These are phyloP conservation scores for Bovichtus variegatus DNA, from an alignment of 2,797 vertebrate species.

Conservation along the genomic window DNA sequence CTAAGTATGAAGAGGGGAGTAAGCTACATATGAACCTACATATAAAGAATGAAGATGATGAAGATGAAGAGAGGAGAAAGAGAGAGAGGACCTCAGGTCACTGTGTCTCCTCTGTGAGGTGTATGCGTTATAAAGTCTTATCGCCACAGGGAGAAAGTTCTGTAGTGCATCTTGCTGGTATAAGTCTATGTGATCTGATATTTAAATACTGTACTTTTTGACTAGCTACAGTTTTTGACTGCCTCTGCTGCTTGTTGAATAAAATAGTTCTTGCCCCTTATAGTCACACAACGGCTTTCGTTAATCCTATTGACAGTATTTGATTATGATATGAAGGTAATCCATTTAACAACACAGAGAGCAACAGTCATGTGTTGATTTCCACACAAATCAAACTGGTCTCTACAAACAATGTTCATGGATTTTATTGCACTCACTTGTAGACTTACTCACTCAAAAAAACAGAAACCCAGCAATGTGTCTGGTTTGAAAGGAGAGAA, in stretches of 20 bases:
- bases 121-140: no score
- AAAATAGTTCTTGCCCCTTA: neutral
- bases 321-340: neutral
- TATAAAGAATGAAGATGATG: no score
- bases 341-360: neutral
- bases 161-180: no score
- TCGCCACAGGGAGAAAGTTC: no score
- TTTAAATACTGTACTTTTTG: neutral
- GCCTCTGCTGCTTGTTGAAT: neutral
- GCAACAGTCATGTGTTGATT: neutral
- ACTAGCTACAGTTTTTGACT: neutral
- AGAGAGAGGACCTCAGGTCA: no score
- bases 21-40: no score
- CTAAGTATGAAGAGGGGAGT: no score
- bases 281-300: neutral
- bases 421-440: neutral
- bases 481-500: constrained; percentile 24
- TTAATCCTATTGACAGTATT: neutral
- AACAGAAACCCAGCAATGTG: constrained; percentile 10
- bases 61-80: no score
- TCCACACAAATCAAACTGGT: constrained; percentile 3
- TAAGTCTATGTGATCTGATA: neutral
- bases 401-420: neutral
- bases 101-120: no score
- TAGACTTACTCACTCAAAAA: constrained; percentile 7